Evolutionary conservation across 2,113 vertebrate species (phyloP), one percentile per base, ranked within the genome.

Genomic region (Cephalopholis sonnerati): DNA sequence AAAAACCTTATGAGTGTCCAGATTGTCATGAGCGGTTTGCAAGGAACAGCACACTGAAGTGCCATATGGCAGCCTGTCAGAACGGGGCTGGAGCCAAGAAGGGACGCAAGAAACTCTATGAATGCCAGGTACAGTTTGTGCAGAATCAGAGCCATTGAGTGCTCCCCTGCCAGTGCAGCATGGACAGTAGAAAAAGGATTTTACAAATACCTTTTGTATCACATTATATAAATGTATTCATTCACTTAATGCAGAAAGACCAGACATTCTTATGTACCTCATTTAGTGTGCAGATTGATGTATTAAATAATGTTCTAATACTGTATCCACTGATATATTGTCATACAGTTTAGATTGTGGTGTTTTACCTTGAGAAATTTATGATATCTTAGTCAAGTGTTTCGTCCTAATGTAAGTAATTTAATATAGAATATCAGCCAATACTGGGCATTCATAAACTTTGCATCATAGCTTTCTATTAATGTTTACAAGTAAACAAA

Each of bases 1-100:
- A 99, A 95, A 99, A 99, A 87, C 98, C 98, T 0, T 99, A 99
- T 74, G 96, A 99, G 91, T 99, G 98, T 95, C 96, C 98, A 83
- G 98, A 99, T 90, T 99, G 98, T 89, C 98, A 98, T 46, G 98
- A 99, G 87, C 96, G 95, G 71, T 99, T 99, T 95, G 98, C 98
- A 69, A 95, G 98, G 89, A 99, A 99, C 90, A 99, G 98, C 90
- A 99, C 98, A 0, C 95, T 99, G 25, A 99, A 99, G 93, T 99
- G 98, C 93, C 98, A 99, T 89, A 95, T 99, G 95, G 96, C 97
- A 0, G 98, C 98, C 36, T 99, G 98, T 93, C 98, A 98, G 89
- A 98, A 98, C 71, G 98, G 98, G 76, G 96, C 95, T 0, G 98
- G 98, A 44, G 98, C 98, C 89, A 99, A 99, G 93, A 99, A 99